Evolutionary conservation across 2,888 invertebrate species (phyloP).

Genomic region (Alviniconcha strummeri): DNA sequence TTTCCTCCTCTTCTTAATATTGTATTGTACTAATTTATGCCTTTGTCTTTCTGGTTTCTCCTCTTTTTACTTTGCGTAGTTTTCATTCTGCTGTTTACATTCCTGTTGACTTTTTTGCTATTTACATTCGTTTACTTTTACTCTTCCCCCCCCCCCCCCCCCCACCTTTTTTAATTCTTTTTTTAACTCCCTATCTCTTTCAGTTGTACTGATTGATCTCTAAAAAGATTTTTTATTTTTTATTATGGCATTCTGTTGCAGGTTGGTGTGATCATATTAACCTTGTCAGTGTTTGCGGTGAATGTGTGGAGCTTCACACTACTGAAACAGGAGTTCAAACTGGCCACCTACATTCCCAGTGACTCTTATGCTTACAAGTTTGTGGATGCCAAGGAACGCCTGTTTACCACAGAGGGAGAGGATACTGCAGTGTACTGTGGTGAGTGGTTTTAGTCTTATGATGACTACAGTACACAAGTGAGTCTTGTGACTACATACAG

Average conservation of each 20-base stretch:
- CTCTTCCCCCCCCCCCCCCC: no score
- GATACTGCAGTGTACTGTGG: conserved; percentile 60
- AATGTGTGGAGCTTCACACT: conserved; percentile 80
- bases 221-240: no score
- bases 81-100: not conserved
- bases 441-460: conserved; percentile 37
- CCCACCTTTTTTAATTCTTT: no score
- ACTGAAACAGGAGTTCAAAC: conserved; percentile 86
- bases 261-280: conserved; percentile 75
- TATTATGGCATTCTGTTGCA: not conserved
- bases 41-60: no score
- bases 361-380: conserved; percentile 78
- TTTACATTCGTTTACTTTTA: no score
- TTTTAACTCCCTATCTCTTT: not conserved
- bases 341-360: conserved; percentile 86
- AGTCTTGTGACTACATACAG: no score
- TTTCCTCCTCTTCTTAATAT: no score
- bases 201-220: not conserved
- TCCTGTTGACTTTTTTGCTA: not conserved
- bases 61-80: no score
- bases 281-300: conserved; percentile 78
- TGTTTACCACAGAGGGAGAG: conserved; percentile 53
- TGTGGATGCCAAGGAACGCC: conserved; percentile 48
- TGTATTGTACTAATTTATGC: no score
- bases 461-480: no score